Evolutionary conservation across 2,113 vertebrate genomes (phyloP), one percentile per base, ranked within the genome.

Genomic region (Conger conger): DNA sequence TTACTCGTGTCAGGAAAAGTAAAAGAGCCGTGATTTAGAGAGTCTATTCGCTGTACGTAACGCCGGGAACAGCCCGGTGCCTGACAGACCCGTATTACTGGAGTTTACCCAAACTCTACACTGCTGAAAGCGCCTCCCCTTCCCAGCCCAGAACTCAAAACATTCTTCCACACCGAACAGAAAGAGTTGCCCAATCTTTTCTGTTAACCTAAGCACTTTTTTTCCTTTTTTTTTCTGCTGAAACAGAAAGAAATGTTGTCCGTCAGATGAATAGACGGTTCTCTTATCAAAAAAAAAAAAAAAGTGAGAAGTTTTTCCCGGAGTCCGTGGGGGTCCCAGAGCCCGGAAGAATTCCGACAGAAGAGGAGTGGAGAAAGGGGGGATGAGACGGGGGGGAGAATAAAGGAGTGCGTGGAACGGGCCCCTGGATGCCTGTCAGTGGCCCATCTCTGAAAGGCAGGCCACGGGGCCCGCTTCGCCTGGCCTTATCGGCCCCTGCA

Each of bases 31-130:
- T 54, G 4, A 76, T 82, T 50, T 86, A 85, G 82, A 82, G 27
- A 79, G 80, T 85, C 84, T n/a, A 18, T 18, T 76, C 53, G 76
- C 85, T 86, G 87, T 86, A 86, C 80, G 84, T 83, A 79, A 7
- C 23, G 50, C 33, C 84, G 82, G 84, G 86, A 85, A 83, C 80
- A 35, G 81, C 84, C 60, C 33, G 60, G 40, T 77, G 83, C 50
- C 60, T 57, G 68, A 63, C 77, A 79, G 50, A 42, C 76, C 30
- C 36, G 76, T 20, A 53, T 84, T 84, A 78, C 40, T 76, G 82
- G 9, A 23, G 17, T 83, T 82, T 60, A 40, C 27, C 42, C 60
- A 73, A 76, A 76, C 82, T 73, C 42, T 76, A 38, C 82, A 73
- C 81, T 37, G 81, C 73, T 82, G n/a, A 57, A 68, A 27, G 16